phyloP scores from a whole-genome alignment of 2,113 vertebrate species.

The Pluvianellus socialis region DNA sequence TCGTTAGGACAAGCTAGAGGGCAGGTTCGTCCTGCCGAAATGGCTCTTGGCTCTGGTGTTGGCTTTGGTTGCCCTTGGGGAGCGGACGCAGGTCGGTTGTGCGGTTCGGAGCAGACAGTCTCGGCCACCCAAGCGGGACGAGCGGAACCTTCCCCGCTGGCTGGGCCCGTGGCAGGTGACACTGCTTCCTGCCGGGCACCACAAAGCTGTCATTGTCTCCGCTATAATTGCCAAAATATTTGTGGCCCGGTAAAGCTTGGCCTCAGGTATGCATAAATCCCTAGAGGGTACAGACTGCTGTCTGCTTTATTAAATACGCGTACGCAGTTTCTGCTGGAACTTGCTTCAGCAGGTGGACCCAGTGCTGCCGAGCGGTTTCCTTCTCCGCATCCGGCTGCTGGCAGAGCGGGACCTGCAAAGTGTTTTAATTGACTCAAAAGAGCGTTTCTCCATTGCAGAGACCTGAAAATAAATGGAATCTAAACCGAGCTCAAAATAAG shows the following conservation, averaged over 20 bases:
- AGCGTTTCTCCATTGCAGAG: neutral
- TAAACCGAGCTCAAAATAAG: neutral
- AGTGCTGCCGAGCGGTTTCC: neutral
- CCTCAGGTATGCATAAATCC: neutral
- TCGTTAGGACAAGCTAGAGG: neutral
- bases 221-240: neutral
- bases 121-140: rapidly evolving
- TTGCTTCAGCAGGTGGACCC: rapidly evolving
- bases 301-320: rapidly evolving
- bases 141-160: neutral
- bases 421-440: neutral
- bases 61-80: neutral
- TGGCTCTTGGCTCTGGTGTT: neutral
- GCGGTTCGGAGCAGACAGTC: neutral
- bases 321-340: neutral
- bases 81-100: neutral
- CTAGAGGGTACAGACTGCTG: neutral
- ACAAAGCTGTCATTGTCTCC: neutral
- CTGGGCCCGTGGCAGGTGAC: neutral
- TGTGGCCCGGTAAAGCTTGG: neutral
- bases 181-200: neutral
- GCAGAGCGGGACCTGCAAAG: neutral
- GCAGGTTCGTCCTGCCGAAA: neutral
- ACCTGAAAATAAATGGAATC: neutral
- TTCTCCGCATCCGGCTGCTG: neutral